Evolutionary conservation across 2,113 vertebrate genomes (phyloP), one percentile per base, ranked within the genome.

Genomic region (Nasalis larvatus): DNA sequence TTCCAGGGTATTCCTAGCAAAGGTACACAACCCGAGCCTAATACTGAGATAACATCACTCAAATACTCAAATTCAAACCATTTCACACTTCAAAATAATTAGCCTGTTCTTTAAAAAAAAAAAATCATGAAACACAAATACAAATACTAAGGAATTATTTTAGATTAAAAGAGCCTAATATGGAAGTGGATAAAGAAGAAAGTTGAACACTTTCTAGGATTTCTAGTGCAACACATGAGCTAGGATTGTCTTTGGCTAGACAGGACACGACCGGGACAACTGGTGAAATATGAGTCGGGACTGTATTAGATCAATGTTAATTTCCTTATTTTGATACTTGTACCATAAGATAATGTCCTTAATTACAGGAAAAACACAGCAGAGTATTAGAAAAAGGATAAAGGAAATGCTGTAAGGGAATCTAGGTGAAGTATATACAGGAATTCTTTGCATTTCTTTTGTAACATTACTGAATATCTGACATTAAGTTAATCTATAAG

Each of bases 371-470:
- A 86, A 94, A 71, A 63, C 32, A 73, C 3, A 11, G 13, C 30
- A 27, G 47, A 25, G 32, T 3, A 6, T 0, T 63, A 42, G 89
- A 42, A 56, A 90, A 68, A 35, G n/a, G 27, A 47, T 1, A 66
- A 58, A 58, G 82, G 14, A 82, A 60, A 54, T 6, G 13, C 0
- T 47, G 37, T 1, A n/a, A 35, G 21, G 52, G 25, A n/a, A 76
- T 20, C 18, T 27, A n/a, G 21, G 25, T 35, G 23, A 63, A 17
- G 30, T 27, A 3, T 1, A 68, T 0, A 18, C 0, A 23, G 47
- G 63, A 63, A 60, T 21, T 30, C 20, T 27, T 23, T 37, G 25
- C 16, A 3, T 30, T 17, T 54, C 17, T 78, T 78, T 56, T 58
- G 27, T 52, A 83, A 45, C 32, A 49, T 77, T 47, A 13, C 18